A percentile compares a stretch with the other conserved stretches of the same genome.
Conservation (phyloP, 1,140 invertebrate species). For the Zaprionus davidi region DNA sequence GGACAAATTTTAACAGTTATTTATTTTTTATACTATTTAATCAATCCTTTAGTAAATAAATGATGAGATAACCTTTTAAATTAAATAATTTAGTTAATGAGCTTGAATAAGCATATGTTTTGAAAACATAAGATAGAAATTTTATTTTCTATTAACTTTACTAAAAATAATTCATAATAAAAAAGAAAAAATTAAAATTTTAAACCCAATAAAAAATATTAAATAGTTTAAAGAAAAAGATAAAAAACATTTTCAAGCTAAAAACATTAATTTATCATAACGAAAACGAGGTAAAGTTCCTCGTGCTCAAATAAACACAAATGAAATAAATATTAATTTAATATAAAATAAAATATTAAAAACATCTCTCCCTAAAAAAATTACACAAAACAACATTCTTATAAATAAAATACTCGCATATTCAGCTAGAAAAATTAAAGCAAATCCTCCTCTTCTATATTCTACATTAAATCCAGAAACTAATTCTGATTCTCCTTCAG, state of each 20-base stretch:
- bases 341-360: conserved; percentile 87
- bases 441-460: too few species aligned
- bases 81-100: conserved; percentile 7
- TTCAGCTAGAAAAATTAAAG: too few species aligned
- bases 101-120: conserved; percentile 57
- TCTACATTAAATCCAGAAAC: too few species aligned
- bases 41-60: too few species aligned
- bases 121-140: conserved; percentile 87
- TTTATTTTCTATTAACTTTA: conserved; percentile 86
- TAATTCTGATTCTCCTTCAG: too few species aligned
- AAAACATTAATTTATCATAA: conserved; percentile 83
- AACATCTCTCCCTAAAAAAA: conserved; percentile 87
- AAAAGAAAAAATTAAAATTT: conserved; percentile 85
- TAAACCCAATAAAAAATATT: conserved; percentile 31
- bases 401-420: too few species aligned
- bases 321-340: conserved; percentile 85
- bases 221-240: conserved; percentile 17
- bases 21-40: too few species aligned
- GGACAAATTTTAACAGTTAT: too few species aligned
- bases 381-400: too few species aligned
- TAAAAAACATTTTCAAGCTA: conserved; percentile 73
- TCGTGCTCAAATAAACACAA: conserved; percentile 80
- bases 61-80: too few species aligned
- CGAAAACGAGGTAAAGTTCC: conserved; percentile 5
- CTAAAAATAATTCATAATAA: conserved; percentile 65